Base-by-base conservation (phyloP, 1,140 invertebrate species). In the Propsilocerus akamusi region DNA sequence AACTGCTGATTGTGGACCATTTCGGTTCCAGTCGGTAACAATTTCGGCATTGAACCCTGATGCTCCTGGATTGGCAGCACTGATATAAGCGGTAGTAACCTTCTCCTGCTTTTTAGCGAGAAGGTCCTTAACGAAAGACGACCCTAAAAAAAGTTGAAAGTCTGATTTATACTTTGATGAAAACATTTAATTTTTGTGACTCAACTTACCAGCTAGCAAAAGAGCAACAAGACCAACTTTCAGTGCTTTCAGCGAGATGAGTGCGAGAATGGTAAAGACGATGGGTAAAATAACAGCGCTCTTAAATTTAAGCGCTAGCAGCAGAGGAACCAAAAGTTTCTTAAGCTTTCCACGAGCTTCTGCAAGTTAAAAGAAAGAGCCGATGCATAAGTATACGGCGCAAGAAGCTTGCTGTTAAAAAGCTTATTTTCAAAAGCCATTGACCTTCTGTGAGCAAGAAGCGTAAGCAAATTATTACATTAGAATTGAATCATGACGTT, bases 231-330 rank as follows among this genome's bases (percentile, higher is more conserved):
- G 57, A 30, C 77, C 74, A 22, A 73, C 70, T 34, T 74, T 74
- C 5, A 81, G 63, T 37, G 75, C 76, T 55, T 80, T 81, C 53
- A 80, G 70, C 1, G 76, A 72, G 34, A 80, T 68, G 26, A 80
- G 59, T 14, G 72, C 72, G 47, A 80, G 71, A 26, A 72, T 53
- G 6, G 74, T 74, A 26, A 81, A 68, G 23, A 79, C 52, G 12
- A 78, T 68, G n/a, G 78, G 77, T 28, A 80, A 54, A 25, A 79
- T 60, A 8, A 80, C 71, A 22, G 72, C 63, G 22, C 73, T 70
- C 60, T 80, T 81, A 53, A 81, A 55, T 57, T 78, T 77, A 53
- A 81, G 57, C 20, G 70, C 67, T 49, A 81, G 56, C 3, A 81
- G 58, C 7, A 81, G 55, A 20, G 79, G 78, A 11, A 81, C 50